Evolutionary conservation across 2,888 invertebrate species (phyloP), one percentile per base, ranked within the genome.

Genomic region (Charanyca ferruginea): DNA sequence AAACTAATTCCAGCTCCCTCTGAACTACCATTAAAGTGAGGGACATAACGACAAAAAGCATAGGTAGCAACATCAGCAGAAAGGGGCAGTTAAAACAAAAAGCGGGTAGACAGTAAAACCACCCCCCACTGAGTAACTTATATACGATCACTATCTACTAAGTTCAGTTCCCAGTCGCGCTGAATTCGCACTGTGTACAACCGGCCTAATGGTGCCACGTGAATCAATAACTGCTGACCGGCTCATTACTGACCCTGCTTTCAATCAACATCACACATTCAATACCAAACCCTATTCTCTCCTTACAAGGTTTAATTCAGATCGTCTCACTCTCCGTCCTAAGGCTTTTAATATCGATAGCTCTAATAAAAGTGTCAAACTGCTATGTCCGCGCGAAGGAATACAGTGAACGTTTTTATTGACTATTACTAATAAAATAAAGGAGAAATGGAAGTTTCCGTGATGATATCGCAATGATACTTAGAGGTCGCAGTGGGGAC

Each of bases 221-320:
- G 93, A 94, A 94, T 94, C 94, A 94, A 94, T 94, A 94, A 92
- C 92, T 91, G 91, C 93, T 93, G 94, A 93, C 94, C 93, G 88
- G 88, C 92, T 94, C 93, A 94, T 94, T 94, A 94, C 91, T 87
- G 86, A 87, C 87, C 89, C 89, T 87, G 89, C 90, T 90, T 93
- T 91, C 92, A 92, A 93, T 93, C 92, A 91, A 88, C 84, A 73
- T 64, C 58, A 47, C 55, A 60, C 82, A 79, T 45, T 22, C 84
- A 35, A 88, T 70, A 80, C 48, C 63, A 66, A 74, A 73, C 87
- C 77, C 73, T 90, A 85, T 49, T 28, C 25, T 59, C 23, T n/a
- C 42, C 0, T 2, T 20, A 32, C 44, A 32, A 69, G 85, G 70
- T 66, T 47, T 79, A 22, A 81, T 83, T 84, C 23, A 4, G 65